These are phyloP conservation scores for Podarcis muralis DNA, from an alignment of 2,113 vertebrate genomes.

Conservation along the genomic window DNA sequence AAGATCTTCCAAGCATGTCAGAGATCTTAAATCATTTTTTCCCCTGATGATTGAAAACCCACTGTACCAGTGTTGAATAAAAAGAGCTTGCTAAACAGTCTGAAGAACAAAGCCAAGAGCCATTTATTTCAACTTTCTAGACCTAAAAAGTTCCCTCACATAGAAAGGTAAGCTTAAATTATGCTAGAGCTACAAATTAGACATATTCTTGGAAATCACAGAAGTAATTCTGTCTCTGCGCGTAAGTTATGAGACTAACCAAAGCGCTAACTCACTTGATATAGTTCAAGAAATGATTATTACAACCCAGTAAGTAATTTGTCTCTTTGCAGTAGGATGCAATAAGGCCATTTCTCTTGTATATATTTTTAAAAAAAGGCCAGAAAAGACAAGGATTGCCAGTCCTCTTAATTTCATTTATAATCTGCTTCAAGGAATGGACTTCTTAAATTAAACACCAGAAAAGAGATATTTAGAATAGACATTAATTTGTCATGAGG, in stretches of 20 bases:
- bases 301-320: constrained; percentile 51
- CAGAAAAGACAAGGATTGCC: background rate
- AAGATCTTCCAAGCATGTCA: too few species aligned
- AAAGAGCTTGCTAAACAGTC: background rate
- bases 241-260: background rate
- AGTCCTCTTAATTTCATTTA: constrained; percentile 4
- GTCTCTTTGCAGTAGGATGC: constrained; percentile 46
- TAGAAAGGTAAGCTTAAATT: background rate
- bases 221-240: background rate
- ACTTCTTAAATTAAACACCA: background rate
- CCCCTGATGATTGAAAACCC: background rate
- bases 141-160: background rate
- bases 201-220: background rate
- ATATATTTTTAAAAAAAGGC: background rate
- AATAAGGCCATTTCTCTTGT: constrained; percentile 1
- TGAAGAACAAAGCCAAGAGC: background rate
- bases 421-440: background rate
- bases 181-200: background rate
- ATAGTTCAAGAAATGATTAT: constrained; percentile 38
- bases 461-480: background rate
- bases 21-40: background rate
- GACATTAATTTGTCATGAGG: background rate
- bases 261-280: constrained; percentile 33
- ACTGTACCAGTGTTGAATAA: background rate
- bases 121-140: background rate